Percentiles rank a stretch among this genome's conserved stretches.
Conservation (phyloP, 1,140 invertebrate genomes). For the Acyrthosiphon pisum region DNA sequence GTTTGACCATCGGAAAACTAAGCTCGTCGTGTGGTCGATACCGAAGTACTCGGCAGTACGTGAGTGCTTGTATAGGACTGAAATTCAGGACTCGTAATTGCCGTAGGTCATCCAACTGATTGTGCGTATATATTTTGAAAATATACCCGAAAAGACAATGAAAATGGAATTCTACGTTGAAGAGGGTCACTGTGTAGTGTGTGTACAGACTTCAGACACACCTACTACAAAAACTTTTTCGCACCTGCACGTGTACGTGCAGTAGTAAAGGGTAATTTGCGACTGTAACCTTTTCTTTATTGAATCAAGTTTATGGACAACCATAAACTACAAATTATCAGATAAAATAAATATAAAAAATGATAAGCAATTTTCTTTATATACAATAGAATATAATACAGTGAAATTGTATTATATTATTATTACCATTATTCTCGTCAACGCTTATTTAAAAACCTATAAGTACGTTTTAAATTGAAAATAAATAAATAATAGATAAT, state of each 20-base stretch:
- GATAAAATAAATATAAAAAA: background rate
- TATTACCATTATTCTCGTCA: background rate
- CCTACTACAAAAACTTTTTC: constrained; percentile 46
- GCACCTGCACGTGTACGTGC: constrained; percentile 18
- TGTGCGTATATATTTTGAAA: background rate
- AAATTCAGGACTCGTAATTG: constrained; percentile 16
- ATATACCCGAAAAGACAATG: constrained; percentile 1
- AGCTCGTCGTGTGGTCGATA: background rate
- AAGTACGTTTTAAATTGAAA: background rate
- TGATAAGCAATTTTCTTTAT: background rate
- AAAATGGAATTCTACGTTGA: background rate
- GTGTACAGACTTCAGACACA: constrained; percentile 8
- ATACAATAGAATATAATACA: background rate
- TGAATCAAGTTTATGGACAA: background rate
- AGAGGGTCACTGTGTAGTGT: constrained; percentile 3
- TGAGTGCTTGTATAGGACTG: constrained; percentile 46
- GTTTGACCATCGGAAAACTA: background rate
- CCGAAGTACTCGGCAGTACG: background rate
- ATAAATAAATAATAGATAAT: background rate
- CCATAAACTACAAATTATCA: constrained; percentile 22
- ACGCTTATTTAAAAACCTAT: background rate
- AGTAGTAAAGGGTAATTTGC: constrained; percentile 25
- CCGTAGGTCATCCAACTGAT: constrained; percentile 44
- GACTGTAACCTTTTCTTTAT: background rate
- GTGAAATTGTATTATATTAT: background rate